A percentile compares a stretch with the other conserved stretches of the same genome.
Conservation (phyloP, 2,888 invertebrate species). For the Nomada fucata region DNA sequence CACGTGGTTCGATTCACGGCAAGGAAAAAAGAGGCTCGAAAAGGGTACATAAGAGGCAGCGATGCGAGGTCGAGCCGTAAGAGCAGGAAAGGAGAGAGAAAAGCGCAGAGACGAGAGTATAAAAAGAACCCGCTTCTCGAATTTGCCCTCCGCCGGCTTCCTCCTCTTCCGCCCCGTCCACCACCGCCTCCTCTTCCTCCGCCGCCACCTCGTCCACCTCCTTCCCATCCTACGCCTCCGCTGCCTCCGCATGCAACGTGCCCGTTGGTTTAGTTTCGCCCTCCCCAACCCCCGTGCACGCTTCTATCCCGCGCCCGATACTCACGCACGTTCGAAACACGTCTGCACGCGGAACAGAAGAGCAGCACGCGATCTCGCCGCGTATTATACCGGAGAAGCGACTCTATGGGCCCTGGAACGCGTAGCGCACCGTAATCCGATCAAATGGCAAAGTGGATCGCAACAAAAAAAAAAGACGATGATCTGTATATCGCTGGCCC, state of each 20-base stretch:
- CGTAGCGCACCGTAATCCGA: constrained; percentile 76
- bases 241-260: constrained; percentile 13
- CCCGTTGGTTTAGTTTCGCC: constrained; percentile 5
- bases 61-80: constrained; percentile 50
- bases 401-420: constrained; percentile 68
- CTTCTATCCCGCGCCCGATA: constrained; percentile 3
- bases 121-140: constrained; percentile 71
- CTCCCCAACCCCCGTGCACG: not conserved
- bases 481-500: constrained; percentile 75
- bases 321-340: not conserved
- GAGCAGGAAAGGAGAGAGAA: constrained; percentile 36
- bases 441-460: constrained; percentile 82
- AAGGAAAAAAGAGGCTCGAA: constrained; percentile 52
- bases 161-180: not conserved
- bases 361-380: constrained; percentile 51
- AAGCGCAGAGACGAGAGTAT: constrained; percentile 60
- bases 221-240: constrained; percentile 12
- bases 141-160: constrained; percentile 62
- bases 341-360: constrained; percentile 39
- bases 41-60: constrained; percentile 65
- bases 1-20: constrained; percentile 60
- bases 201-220: constrained; percentile 24
- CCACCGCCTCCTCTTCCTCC: constrained; percentile 49
- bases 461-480: constrained; percentile 75
- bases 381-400: constrained; percentile 71